Conservation (phyloP, 1,140 invertebrate genomes). For the Eriocheir sinensis region DNA sequence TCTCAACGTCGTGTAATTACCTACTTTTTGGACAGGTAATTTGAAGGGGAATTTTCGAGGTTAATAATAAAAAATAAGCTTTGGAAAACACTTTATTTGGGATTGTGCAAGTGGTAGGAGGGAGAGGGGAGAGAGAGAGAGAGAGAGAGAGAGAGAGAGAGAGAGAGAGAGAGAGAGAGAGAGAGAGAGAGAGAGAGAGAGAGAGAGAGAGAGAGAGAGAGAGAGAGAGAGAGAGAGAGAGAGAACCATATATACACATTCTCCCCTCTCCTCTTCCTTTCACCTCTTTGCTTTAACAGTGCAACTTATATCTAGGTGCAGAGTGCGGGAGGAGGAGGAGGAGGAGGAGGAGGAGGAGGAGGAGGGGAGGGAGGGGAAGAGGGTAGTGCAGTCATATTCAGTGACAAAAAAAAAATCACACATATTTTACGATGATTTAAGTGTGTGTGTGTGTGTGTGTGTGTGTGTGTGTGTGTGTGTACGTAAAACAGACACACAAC, state of each 20-base stretch:
- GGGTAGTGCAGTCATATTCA: too few relatives aligned
- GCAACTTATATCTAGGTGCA: neutral
- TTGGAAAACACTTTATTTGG: neutral
- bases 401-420: too few relatives aligned
- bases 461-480: neutral
- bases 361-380: neutral
- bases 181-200: conserved; percentile 22
- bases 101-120: neutral
- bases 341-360: conserved; percentile 5
- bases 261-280: neutral
- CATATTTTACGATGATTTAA: too few relatives aligned
- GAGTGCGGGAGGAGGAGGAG: neutral
- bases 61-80: neutral
- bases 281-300: neutral
- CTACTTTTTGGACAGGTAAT: too few relatives aligned
- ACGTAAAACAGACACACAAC: neutral
- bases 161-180: neutral
- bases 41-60: too few relatives aligned
- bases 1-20: too few relatives aligned
- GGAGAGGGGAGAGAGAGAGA: neutral
- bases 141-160: neutral
- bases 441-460: too few relatives aligned
- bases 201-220: conserved; percentile 9
- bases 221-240: conserved; percentile 22
- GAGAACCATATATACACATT: neutral